phyloP scores from a whole-genome alignment of 2,797 vertebrate genomes.

The Microctenopoma stevenorrisi region DNA sequence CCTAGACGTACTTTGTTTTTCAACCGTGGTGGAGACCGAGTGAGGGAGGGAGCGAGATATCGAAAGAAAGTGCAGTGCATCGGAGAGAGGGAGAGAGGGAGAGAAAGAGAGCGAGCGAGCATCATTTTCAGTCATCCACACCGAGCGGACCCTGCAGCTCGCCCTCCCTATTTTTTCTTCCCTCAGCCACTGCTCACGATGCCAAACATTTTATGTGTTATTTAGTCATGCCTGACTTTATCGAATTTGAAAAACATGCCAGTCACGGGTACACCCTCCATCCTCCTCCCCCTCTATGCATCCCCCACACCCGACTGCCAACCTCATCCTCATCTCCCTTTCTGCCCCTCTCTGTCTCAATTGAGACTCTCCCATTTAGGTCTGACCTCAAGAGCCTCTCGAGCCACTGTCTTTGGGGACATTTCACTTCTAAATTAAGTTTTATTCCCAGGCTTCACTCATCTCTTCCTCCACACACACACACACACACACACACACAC shows the following conservation, averaged over 20 bases:
- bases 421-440: conserved; percentile 77
- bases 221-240: conserved; percentile 85
- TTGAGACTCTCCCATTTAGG: conserved; percentile 50
- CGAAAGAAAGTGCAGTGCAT: conserved; percentile 17
- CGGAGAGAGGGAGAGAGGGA: conserved; percentile 2
- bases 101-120: conserved; percentile 51
- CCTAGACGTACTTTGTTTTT: conserved; percentile 83
- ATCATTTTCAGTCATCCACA: conserved; percentile 67
- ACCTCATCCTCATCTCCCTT: conserved; percentile 40
- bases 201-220: conserved; percentile 82
- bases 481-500: not conserved
- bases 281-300: not conserved
- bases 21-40: conserved; percentile 77
- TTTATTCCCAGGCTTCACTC: conserved; percentile 60
- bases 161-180: conserved; percentile 27
- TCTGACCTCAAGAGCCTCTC: conserved; percentile 67
- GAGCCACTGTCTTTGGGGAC: conserved; percentile 69
- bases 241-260: conserved; percentile 81
- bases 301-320: conserved; percentile 23
- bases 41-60: conserved; percentile 54
- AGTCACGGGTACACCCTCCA: conserved; percentile 59
- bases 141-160: conserved; percentile 56
- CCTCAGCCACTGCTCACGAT: conserved; percentile 69
- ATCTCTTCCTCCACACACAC: not conserved
- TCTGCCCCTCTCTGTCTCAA: conserved; percentile 35